These are phyloP conservation scores for Thecophora atra DNA, from an alignment of 2,888 invertebrate genomes.

Conservation along the genomic window DNA sequence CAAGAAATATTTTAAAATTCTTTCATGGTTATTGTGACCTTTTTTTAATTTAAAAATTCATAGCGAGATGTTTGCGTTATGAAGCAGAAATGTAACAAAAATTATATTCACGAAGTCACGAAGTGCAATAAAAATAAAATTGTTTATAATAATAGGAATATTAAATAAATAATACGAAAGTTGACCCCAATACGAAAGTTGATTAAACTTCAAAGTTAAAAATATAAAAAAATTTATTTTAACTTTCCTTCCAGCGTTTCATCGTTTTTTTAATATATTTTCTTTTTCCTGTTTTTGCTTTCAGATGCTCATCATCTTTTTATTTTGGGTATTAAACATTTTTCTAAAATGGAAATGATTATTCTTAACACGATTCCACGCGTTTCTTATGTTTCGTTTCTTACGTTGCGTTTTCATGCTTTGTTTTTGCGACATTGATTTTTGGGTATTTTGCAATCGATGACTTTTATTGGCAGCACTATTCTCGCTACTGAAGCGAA, in stretches of 20 bases:
- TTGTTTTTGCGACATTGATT: slow-evolving; percentile 9
- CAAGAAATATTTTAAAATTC: not conserved
- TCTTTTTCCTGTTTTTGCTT: slow-evolving; percentile 7
- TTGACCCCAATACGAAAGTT: too few relatives aligned
- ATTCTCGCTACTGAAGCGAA: not conserved
- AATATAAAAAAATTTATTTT: too few relatives aligned
- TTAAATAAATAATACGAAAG: too few relatives aligned
- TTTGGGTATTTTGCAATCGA: not conserved
- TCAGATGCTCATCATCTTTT: not conserved
- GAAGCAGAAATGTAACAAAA: not conserved
- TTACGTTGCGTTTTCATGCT: not conserved
- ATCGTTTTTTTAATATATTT: not conserved
- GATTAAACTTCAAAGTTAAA: too few relatives aligned
- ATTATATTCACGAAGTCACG: not conserved
- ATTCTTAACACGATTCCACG: not conserved
- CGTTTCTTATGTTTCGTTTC: too few relatives aligned
- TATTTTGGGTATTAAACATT: not conserved
- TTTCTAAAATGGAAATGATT: not conserved
- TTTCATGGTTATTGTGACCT: not conserved
- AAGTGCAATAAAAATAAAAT: not conserved
- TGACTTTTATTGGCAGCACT: not conserved
- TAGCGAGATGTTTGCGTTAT: not conserved
- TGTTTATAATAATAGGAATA: not conserved
- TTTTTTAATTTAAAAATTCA: not conserved
- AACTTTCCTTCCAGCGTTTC: not conserved